Evolutionary conservation across 2,113 vertebrate species (phyloP).

Genomic region (Oncorhynchus nerka): DNA sequence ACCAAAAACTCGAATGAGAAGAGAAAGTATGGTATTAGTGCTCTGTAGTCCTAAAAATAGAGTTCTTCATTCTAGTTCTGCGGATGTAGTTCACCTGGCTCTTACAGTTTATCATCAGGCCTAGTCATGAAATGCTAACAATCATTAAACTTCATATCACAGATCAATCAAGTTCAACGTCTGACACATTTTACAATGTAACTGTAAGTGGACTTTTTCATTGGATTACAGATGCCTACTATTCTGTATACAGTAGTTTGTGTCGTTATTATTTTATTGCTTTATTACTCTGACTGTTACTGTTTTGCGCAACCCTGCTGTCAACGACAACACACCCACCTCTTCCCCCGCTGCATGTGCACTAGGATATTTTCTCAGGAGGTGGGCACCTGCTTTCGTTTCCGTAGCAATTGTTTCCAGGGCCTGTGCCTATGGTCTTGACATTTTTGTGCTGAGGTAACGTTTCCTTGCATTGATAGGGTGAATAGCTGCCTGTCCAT

Average conservation of each 20-base stretch:
- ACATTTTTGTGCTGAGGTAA: slow-evolving; percentile 62
- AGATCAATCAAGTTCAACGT: not conserved
- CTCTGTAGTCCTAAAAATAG: too few relatives aligned
- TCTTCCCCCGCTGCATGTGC: slow-evolving; percentile 18
- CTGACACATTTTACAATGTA: not conserved
- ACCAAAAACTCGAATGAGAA: too few relatives aligned
- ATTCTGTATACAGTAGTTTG: slow-evolving; percentile 19
- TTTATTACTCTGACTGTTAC: slow-evolving; percentile 32
- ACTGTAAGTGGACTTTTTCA: not conserved
- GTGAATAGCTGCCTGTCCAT: slow-evolving; percentile 63
- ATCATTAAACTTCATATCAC: too few relatives aligned
- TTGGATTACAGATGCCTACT: not conserved
- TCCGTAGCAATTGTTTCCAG: slow-evolving; percentile 65
- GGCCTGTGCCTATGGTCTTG: slow-evolving; percentile 42
- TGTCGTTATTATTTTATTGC: slow-evolving; percentile 34
- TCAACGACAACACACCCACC: slow-evolving; percentile 15
- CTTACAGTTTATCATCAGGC: too few relatives aligned
- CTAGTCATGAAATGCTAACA: too few relatives aligned
- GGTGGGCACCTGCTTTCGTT: slow-evolving; percentile 63
- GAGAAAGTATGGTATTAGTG: too few relatives aligned
- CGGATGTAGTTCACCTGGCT: too few relatives aligned
- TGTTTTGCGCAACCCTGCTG: slow-evolving; percentile 13
- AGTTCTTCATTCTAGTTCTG: too few relatives aligned
- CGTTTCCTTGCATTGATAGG: slow-evolving; percentile 66
- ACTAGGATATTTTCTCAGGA: slow-evolving; percentile 63